These are phyloP conservation scores for Sarcophaga peregrina DNA, from an alignment of 1,140 invertebrate species.

Conservation along the genomic window DNA sequence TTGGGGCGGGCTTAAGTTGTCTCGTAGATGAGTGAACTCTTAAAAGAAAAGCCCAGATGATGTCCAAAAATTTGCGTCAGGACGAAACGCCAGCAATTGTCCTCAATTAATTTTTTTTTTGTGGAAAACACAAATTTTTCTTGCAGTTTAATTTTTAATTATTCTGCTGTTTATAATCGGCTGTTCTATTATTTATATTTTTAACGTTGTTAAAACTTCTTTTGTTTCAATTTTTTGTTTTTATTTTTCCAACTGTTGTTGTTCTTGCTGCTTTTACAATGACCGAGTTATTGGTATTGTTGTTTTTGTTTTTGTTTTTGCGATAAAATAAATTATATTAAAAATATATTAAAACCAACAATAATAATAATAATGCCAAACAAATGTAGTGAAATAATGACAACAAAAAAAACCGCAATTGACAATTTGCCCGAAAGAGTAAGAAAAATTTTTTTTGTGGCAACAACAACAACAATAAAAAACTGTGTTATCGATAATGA, in stretches of 20 bases:
- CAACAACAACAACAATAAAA: neutral
- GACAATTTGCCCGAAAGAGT: neutral
- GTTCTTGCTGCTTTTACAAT: no score
- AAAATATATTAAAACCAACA: slow-evolving; percentile 2
- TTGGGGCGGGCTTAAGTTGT: no score
- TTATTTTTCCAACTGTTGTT: neutral
- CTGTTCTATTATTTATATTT: neutral
- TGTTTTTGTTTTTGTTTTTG: neutral
- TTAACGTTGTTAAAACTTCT: neutral
- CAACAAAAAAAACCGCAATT: slow-evolving; percentile 27
- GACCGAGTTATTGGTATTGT: neutral
- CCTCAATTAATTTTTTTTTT: no score
- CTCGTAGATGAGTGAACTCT: no score
- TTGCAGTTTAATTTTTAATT: no score
- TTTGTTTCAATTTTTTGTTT: neutral
- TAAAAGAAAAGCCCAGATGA: no score
- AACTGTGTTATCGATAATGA: neutral
- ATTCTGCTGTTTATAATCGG: neutral
- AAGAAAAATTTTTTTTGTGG: neutral
- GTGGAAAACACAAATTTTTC: no score
- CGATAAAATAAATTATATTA: slow-evolving; percentile 2
- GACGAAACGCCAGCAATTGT: no score
- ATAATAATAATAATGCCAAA: slow-evolving; percentile 22
- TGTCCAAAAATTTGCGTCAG: no score
- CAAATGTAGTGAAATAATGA: slow-evolving; percentile 7